Evolutionary conservation across 2,113 vertebrate genomes (phyloP).

Genomic region (Brachypodius melanocephalos): DNA sequence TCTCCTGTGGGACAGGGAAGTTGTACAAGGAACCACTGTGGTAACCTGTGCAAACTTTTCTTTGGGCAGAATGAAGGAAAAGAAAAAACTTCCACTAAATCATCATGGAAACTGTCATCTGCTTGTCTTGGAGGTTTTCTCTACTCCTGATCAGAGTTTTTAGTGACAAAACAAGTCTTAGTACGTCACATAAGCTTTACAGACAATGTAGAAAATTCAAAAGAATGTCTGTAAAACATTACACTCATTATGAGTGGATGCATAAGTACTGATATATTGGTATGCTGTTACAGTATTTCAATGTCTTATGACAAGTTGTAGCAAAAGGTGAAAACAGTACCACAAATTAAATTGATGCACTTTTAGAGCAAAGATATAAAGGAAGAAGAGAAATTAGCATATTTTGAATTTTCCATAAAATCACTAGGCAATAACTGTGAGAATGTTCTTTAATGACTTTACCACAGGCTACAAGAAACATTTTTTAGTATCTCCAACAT

Average conservation of each 20-base stretch:
- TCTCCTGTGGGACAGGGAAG: accelerated
- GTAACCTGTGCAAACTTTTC: background rate
- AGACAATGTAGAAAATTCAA: background rate
- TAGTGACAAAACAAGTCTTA: background rate
- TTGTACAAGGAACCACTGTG: accelerated
- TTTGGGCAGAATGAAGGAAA: background rate
- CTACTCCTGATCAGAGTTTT: background rate
- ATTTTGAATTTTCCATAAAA: background rate
- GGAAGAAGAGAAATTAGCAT: background rate
- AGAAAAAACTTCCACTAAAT: background rate
- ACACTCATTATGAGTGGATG: background rate
- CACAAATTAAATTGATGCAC: background rate
- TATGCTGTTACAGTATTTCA: background rate
- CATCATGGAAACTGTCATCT: background rate
- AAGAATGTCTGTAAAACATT: background rate
- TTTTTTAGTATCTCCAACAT: background rate
- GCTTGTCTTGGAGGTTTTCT: background rate
- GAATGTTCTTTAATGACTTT: background rate
- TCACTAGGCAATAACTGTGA: background rate
- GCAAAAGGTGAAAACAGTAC: background rate
- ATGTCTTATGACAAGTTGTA: background rate
- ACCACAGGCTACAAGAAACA: background rate
- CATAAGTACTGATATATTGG: background rate
- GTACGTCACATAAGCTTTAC: background rate
- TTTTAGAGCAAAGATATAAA: background rate